These are phyloP conservation scores for Litoditis marina DNA, from an alignment of 2,888 invertebrate species.

Conservation along the genomic window DNA sequence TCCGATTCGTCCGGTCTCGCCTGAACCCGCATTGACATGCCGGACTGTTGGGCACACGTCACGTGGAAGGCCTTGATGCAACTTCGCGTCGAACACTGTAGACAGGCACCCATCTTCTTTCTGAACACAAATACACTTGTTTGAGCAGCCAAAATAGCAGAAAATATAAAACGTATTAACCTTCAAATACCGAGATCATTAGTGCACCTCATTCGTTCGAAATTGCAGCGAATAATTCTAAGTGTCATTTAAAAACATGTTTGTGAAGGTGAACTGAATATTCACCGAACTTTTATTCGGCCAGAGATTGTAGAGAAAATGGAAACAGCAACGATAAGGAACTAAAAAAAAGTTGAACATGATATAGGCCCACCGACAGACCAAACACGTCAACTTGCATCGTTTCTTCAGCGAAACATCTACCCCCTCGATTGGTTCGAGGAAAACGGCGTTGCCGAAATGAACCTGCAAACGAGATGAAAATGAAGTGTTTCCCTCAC, in stretches of 20 bases:
- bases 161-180: too few species aligned
- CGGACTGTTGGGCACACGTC: constrained; percentile 93
- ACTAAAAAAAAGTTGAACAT: neutral
- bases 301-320: too few species aligned
- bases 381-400: constrained; percentile 92
- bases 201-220: too few species aligned
- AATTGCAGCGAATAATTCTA: too few species aligned
- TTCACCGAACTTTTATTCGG: too few species aligned
- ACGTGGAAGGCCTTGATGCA: constrained; percentile 84
- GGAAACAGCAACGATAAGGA: too few species aligned
- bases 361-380: constrained; percentile 69
- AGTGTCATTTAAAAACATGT: too few species aligned
- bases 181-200: too few species aligned
- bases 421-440: constrained; percentile 86
- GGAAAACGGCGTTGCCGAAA: constrained; percentile 83
- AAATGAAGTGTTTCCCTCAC: neutral
- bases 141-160: too few species aligned
- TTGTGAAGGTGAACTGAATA: too few species aligned
- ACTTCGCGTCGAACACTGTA: constrained; percentile 56
- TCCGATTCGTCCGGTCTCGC: constrained; percentile 6
- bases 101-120: constrained; percentile 36
- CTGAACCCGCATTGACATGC: constrained; percentile 78
- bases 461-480: constrained; percentile 46
- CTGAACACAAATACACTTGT: constrained; percentile 20
- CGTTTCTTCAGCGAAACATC: constrained; percentile 63